Base-by-base conservation (phyloP, 2,888 invertebrate genomes). In the Crioceris asparagi region DNA sequence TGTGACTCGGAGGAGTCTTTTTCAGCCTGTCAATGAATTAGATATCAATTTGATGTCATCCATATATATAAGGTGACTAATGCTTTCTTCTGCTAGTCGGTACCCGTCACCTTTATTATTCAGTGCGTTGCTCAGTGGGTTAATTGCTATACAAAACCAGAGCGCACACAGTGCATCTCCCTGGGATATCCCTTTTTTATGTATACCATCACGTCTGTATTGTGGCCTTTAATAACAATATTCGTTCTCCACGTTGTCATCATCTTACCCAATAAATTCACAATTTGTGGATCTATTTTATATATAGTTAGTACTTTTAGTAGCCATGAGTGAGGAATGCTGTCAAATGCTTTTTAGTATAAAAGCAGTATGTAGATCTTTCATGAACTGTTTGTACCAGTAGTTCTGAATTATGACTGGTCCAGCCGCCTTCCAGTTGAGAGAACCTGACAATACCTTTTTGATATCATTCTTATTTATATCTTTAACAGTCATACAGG, bases 41-140 rank as follows among this genome's bases (percentile, higher is more conserved):
- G 29, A 29, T 11, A 11, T 29, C 14, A 29, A 11, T 29, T 29
- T n/a, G 6, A 29, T 29, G 11, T 29, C 29, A 6, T 29, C 29
- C 29, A 29, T 29, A 11, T 29, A 29, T 29, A 11, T 29, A 7
- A 29, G 29, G 14, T 29, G 29, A 29, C 29, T 29, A 11, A 29
- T 29, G 14, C 14, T 29, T 29, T 29, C 6, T 29, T 11, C 6
- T 11, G 6, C 29, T 29, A 12, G 29, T 11, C 11, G 29, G 29
- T 29, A 29, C 11, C 29, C 29, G 6, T 7, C n/a, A 7, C 5
- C 6, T 29, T 6, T 29, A 7, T 11, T 29, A 12, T 29, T 29
- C 6, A 29, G 29, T 29, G 29, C 29, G 11, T 7, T 12, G 11
- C 29, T 29, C 6, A 29, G 29, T 6, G 29, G 29, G 29, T 29